Percentiles rank a stretch among this genome's conserved stretches.
phyloP scores from a whole-genome alignment of 30 jellyfish, hydroid and myxozoan species.

The Pelagia noctiluca region DNA sequence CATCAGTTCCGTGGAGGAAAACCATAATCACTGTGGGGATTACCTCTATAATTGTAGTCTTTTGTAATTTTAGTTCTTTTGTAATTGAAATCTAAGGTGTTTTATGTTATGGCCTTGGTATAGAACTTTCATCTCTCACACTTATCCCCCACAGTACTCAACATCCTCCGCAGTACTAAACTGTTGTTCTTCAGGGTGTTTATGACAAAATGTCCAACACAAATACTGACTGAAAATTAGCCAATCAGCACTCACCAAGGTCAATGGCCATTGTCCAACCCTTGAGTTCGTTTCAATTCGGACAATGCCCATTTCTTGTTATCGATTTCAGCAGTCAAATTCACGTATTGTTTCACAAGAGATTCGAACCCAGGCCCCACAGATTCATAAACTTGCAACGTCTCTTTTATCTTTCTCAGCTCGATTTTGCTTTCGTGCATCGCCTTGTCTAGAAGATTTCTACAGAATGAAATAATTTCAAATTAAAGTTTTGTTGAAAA shows the following conservation, averaged over 20 bases:
- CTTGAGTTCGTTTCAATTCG: slow-evolving; percentile 74
- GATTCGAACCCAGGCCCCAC: slow-evolving; percentile 78
- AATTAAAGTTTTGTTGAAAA: neutral
- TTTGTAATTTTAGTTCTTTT: too few species aligned
- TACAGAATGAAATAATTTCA: neutral
- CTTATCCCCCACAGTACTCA: too few species aligned
- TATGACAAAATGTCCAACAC: too few species aligned
- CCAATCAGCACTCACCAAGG: neutral
- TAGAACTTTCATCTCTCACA: too few species aligned
- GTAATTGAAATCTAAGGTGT: too few species aligned
- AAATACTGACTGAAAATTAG: neutral
- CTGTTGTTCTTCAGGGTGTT: too few species aligned
- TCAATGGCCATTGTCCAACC: neutral
- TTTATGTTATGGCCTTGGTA: too few species aligned
- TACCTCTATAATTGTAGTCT: too few species aligned
- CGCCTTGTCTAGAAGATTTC: slow-evolving; percentile 62
- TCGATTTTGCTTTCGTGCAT: slow-evolving; percentile 64
- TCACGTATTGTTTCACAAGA: slow-evolving; percentile 69
- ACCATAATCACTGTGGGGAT: too few species aligned
- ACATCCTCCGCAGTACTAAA: too few species aligned
- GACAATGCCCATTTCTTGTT: slow-evolving; percentile 96
- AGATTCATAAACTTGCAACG: slow-evolving; percentile 79
- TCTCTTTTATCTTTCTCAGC: slow-evolving; percentile 36
- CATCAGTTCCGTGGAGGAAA: too few species aligned
- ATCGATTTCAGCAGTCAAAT: slow-evolving; percentile 90